Base-by-base conservation (phyloP, 53 echinoderm and acorn worm species). In the Luidia sarsii region DNA sequence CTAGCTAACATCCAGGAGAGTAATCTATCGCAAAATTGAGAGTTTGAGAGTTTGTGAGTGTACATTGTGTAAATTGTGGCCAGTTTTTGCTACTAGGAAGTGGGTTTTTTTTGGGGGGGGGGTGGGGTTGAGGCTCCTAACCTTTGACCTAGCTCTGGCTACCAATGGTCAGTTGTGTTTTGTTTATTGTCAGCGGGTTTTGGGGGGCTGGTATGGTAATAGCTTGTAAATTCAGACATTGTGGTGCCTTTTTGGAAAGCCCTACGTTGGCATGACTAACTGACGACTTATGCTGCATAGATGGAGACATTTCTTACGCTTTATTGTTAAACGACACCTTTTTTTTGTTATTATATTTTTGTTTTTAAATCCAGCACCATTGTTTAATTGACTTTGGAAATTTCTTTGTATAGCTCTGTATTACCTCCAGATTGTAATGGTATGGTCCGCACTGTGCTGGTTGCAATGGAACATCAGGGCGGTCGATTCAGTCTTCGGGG, bases 371-470 rank as follows among this genome's bases (percentile, higher is more conserved):
- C 61, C 22, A 46, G 59, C 35, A 77, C 6, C 45, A 21, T 22
- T 35, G 56, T 74, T 50, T 14, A 34, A 39, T 37, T 36, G 46
- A 68, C 48, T 43, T 68, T 25, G 30, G 55, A 46, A 60, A 46
- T 77, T 77, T 77, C 60, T 77, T 57, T 75, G 75, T 77, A 60
- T 61, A 77, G 77, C 57, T 77, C 24, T 39, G 27, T 77, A 31
- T 25, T 43, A 30, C 51, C 43, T 49, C 23, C 37, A 19, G 61
- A 77, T 60, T 46, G 46, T 77, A 59, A 77, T 77, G 62, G 77
- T 77, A 77, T 77, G 77, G 59, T 77, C 77, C 77, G 41, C 16
- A 38, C 61, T 43, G 59, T 33, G 46, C 43, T 59, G 45, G 45
- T 43, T 48, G 13, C 39, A 55, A 22, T 21, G 29, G 61, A 75